These are phyloP conservation scores for Macrotrachela quadricornifera DNA, from an alignment of 1,140 invertebrate genomes.

Conservation along the genomic window DNA sequence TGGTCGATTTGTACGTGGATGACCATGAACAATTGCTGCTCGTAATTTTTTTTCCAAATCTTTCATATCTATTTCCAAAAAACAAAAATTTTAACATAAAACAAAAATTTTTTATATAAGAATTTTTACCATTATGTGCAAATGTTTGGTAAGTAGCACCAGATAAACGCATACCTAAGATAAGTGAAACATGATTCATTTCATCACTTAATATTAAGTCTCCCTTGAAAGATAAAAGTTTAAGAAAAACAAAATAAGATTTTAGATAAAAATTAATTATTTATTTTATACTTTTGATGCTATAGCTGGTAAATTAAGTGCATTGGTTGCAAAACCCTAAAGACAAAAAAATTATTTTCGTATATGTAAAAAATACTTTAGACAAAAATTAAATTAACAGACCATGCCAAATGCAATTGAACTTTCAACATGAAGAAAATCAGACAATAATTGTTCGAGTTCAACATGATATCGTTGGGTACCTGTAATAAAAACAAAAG, in stretches of 20 bases:
- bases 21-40: constrained; percentile 54
- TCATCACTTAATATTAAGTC: constrained; percentile 81
- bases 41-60: constrained; percentile 60
- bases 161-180: constrained; percentile 67
- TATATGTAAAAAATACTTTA: no score
- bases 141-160: constrained; percentile 66
- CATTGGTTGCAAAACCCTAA: constrained; percentile 79
- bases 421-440: constrained; percentile 75
- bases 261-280: neutral
- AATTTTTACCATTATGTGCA: constrained; percentile 43
- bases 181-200: constrained; percentile 85
- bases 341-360: no score
- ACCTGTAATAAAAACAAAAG: neutral
- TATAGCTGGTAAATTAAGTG: constrained; percentile 71
- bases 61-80: constrained; percentile 42
- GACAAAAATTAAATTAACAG: no score
- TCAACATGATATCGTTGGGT: constrained; percentile 43
- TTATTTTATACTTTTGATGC: constrained; percentile 40
- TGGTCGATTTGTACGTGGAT: constrained; percentile 48
- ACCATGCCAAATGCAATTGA: constrained; percentile 82
- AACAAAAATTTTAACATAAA: neutral
- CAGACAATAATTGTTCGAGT: constrained; percentile 58
- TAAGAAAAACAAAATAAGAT: constrained; percentile 6
- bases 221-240: constrained; percentile 29
- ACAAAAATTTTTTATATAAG: no score